phyloP scores from a whole-genome alignment of 2,888 invertebrate species.

The Orgyia antiqua region DNA sequence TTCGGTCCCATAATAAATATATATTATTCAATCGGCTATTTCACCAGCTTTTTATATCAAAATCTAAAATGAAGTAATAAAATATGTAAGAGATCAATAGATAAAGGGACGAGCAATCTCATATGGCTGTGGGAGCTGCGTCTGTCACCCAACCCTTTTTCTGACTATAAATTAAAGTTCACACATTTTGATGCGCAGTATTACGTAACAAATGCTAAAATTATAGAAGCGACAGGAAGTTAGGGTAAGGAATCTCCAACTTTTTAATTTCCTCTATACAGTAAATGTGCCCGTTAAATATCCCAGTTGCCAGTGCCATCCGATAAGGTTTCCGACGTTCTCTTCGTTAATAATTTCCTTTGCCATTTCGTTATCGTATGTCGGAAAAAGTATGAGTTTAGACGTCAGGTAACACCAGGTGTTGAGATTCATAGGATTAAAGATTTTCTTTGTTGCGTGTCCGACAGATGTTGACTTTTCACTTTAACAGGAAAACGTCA shows the following conservation, averaged over 20 bases:
- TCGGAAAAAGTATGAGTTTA: slow-evolving; percentile 24
- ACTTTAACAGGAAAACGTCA: slow-evolving; percentile 54
- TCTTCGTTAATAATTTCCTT: slow-evolving; percentile 28
- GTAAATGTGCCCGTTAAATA: no score
- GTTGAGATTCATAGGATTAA: slow-evolving; percentile 29
- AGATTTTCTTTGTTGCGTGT: slow-evolving; percentile 27
- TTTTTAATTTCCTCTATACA: slow-evolving; percentile 23
- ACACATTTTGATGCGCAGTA: no score
- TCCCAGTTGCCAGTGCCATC: slow-evolving; percentile 20
- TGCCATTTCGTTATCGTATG: slow-evolving; percentile 18
- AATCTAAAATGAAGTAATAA: slow-evolving; percentile 60
- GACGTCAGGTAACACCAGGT: slow-evolving; percentile 19
- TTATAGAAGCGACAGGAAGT: not conserved
- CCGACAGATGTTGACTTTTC: slow-evolving; percentile 38
- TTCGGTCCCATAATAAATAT: slow-evolving; percentile 67
- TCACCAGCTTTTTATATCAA: slow-evolving; percentile 55
- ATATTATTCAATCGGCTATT: slow-evolving; percentile 74
- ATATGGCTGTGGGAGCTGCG: no score
- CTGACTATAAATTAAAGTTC: no score
- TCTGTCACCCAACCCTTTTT: no score
- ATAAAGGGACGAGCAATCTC: slow-evolving; percentile 38
- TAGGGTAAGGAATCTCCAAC: slow-evolving; percentile 12
- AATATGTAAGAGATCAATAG: slow-evolving; percentile 57
- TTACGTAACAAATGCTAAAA: not conserved
- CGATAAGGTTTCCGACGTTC: slow-evolving; percentile 24